Percentiles rank a stretch among this genome's conserved stretches.
phyloP scores from a whole-genome alignment of 2,113 vertebrate genomes.

The Oenanthe melanoleuca region DNA sequence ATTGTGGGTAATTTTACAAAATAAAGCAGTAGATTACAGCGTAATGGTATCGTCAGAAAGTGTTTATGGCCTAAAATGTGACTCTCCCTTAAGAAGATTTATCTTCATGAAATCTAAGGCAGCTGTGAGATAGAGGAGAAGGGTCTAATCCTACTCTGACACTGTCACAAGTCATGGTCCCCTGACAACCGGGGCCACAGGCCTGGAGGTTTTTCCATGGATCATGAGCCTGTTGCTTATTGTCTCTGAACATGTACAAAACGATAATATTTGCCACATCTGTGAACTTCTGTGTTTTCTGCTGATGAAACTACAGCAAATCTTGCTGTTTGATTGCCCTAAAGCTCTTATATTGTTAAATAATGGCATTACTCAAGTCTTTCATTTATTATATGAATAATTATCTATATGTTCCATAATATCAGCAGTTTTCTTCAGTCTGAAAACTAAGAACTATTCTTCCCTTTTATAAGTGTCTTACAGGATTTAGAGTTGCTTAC shows the following conservation, averaged over 20 bases:
- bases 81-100: conserved; percentile 42
- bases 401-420: not conserved
- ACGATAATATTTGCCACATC: not conserved
- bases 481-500: not conserved
- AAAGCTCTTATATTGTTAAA: not conserved
- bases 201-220: not conserved
- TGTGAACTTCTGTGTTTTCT: not conserved
- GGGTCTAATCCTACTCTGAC: conserved; percentile 37
- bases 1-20: conserved; percentile 13
- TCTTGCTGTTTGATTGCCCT: not conserved
- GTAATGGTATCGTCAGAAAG: not conserved
- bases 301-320: not conserved
- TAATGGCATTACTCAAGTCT: not conserved
- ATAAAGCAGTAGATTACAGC: not conserved
- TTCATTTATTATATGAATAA: not conserved
- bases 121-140: conserved; percentile 56
- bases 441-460: not conserved
- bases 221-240: not conserved
- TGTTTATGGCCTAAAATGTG: conserved; percentile 49
- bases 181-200: not conserved
- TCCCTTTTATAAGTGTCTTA: not conserved
- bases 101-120: conserved; percentile 42
- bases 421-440: not conserved
- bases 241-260: not conserved
- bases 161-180: not conserved